phyloP scores from a whole-genome alignment of 92 coral and sea anemone genomes.

The Palythoa heliodiscus region DNA sequence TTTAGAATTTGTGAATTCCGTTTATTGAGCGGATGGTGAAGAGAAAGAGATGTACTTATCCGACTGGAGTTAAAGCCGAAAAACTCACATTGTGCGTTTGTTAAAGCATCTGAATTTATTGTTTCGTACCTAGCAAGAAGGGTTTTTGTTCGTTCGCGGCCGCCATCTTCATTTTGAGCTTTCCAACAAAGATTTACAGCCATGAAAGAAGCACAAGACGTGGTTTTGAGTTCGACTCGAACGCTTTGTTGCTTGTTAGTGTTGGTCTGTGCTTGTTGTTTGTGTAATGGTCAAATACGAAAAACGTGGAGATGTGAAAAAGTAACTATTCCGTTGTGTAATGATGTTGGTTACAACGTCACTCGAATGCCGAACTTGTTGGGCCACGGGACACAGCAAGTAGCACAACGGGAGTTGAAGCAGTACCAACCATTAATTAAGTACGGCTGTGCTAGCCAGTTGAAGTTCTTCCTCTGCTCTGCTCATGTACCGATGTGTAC shows the following conservation, averaged over 20 bases:
- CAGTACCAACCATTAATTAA: constrained; percentile 73
- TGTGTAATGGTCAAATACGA: constrained; percentile 51
- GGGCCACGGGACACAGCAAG: constrained; percentile 79
- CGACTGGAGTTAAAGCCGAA: background rate
- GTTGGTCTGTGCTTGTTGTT: constrained; percentile 37
- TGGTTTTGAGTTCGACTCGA: constrained; percentile 33
- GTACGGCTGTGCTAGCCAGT: constrained; percentile 79
- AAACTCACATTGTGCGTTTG: background rate
- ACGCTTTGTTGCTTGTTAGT: constrained; percentile 32
- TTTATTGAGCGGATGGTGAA: constrained; percentile 30
- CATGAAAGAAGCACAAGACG: constrained; percentile 1
- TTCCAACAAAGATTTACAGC: constrained; percentile 27
- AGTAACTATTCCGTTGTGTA: constrained; percentile 64
- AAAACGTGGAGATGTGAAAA: constrained; percentile 81
- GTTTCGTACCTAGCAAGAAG: background rate
- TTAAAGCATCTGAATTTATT: background rate
- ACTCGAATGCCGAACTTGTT: constrained; percentile 92
- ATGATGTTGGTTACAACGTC: constrained; percentile 74
- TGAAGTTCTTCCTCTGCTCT: constrained; percentile 92
- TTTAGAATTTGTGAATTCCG: constrained; percentile 68
- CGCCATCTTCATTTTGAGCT: constrained; percentile 47
- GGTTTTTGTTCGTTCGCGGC: constrained; percentile 12
- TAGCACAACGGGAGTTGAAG: constrained; percentile 68
- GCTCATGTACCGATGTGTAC: constrained; percentile 96
- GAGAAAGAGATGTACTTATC: constrained; percentile 14